A percentile compares a stretch with the other conserved stretches of the same genome.
phyloP scores from a whole-genome alignment of 2,888 invertebrate genomes.

The Lasioglossum vierecki region DNA sequence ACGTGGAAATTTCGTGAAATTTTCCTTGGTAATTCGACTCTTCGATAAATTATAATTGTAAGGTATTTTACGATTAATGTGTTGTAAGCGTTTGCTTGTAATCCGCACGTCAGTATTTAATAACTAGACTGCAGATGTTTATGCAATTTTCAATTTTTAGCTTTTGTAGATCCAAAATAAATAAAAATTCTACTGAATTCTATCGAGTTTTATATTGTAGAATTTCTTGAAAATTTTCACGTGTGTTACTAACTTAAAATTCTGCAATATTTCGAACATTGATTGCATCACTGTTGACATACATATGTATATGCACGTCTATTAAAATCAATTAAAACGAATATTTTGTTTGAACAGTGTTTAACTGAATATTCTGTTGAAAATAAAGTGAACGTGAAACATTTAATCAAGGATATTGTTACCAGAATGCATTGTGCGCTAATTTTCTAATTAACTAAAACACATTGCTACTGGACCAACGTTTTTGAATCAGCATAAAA shows the following conservation, averaged over 20 bases:
- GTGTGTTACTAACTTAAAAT: background rate
- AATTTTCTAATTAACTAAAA: slow-evolving; percentile 1
- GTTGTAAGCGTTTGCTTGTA: background rate
- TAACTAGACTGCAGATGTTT: no score
- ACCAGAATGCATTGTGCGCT: background rate
- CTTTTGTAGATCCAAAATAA: no score
- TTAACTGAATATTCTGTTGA: background rate
- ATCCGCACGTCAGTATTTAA: background rate
- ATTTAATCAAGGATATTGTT: background rate
- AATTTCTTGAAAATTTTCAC: no score
- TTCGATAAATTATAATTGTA: background rate
- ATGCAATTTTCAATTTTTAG: no score
- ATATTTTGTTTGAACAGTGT: background rate
- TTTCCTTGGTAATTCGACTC: background rate
- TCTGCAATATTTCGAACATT: background rate
- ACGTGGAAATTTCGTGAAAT: background rate
- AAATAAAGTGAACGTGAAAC: background rate
- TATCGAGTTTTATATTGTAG: no score
- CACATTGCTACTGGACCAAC: background rate
- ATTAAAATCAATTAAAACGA: background rate
- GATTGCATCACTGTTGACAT: background rate
- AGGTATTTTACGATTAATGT: background rate
- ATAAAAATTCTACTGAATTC: no score
- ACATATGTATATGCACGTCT: background rate
- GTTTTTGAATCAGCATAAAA: background rate